Base-by-base conservation (phyloP, 2,113 vertebrate genomes). In the Poeciliopsis occidentalis region DNA sequence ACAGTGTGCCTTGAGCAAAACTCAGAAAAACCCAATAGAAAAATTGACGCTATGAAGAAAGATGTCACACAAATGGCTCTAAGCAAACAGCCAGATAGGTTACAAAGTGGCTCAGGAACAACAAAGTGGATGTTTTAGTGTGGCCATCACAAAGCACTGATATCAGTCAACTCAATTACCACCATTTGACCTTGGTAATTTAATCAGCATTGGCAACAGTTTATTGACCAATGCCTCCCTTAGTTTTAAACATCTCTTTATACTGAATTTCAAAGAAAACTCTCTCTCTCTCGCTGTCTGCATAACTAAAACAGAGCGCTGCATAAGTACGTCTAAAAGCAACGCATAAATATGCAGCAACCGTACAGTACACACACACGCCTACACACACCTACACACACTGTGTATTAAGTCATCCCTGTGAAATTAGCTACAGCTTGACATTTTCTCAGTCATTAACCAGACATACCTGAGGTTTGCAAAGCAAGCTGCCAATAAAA, bases 391-490 rank as follows among this genome's bases (percentile, higher is more conserved):
- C n/a, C n/a, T n/a, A n/a, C n/a, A n/a, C n/a, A n/a, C n/a, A n/a
- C n/a, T n/a, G n/a, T n/a, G n/a, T n/a, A n/a, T n/a, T n/a, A n/a
- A n/a, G 39, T 74, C 32, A 77, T 37, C 30, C 11, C 19, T 64
- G 19, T 77, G 44, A 69, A 68, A 79, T 30, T 32, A 37, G n/a
- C 22, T 34, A 3, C 41, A 41, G 74, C 60, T 71, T 79, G 11
- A 73, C 22, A 39, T 66, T 67, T 51, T 69, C 31, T 10, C 71
- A 68, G 41, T 37, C 3, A 3, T 74, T 57, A 60, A 68, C 54
- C 29, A 68, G 22, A 27, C 75, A 64, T 29, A 24, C 64, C 63
- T 31, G 24, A 63, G 51, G 69, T 73, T 3, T 64, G 60, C 29
- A 37, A 44, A 77, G 64, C 32, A 71, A 47, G 0, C 34, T 44